Evolutionary conservation across 2,113 vertebrate species (phyloP).

Genomic region (Protobothrops mucrosquamatus): DNA sequence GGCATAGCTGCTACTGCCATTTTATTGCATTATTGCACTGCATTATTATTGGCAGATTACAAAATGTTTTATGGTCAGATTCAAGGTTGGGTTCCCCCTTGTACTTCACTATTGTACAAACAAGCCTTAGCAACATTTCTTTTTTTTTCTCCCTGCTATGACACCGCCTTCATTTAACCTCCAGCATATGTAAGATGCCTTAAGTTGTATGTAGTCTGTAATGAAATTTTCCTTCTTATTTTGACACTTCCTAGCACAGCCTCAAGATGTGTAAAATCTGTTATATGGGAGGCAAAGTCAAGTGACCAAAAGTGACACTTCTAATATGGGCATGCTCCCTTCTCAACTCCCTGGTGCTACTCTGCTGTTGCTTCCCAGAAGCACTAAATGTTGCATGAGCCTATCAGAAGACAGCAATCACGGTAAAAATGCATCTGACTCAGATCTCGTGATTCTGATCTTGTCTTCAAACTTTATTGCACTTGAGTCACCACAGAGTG

Average conservation of each 20-base stretch:
- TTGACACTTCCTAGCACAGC: background rate
- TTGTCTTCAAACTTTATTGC: background rate
- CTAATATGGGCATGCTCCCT: background rate
- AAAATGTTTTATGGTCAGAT: background rate
- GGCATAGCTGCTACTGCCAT: background rate
- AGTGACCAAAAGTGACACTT: background rate
- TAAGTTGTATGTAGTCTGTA: background rate
- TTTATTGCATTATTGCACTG: background rate
- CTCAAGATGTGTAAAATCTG: background rate
- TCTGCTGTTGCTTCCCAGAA: background rate
- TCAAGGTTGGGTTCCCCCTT: background rate
- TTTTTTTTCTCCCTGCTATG: background rate
- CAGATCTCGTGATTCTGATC: background rate
- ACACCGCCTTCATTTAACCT: background rate
- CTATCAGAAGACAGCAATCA: background rate
- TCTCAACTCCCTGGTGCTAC: background rate
- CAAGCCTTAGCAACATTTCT: background rate
- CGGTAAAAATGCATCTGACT: background rate
- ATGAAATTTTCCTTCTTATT: background rate
- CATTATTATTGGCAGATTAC: background rate
- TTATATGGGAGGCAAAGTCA: background rate
- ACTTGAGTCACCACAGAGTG: background rate
- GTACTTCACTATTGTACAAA: background rate
- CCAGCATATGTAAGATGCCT: background rate
- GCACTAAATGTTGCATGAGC: background rate